Percentiles rank a stretch among this genome's conserved stretches.
These are phyloP conservation scores for Hypomesus transpacificus DNA, from an alignment of 2,113 vertebrate species.

Conservation along the genomic window DNA sequence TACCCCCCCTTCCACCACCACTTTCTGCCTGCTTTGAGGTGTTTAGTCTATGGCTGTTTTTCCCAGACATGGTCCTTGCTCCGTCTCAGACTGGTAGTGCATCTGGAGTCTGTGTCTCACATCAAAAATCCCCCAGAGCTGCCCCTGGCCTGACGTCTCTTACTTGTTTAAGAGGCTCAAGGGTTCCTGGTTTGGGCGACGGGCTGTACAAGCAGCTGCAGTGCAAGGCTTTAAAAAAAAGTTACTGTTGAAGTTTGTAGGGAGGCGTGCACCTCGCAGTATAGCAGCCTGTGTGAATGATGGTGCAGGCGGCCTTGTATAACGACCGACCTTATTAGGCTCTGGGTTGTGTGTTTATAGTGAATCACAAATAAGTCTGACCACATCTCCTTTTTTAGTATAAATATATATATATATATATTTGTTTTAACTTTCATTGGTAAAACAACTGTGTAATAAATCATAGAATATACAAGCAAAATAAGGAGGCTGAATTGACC, in stretches of 20 bases:
- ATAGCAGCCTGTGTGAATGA: no score
- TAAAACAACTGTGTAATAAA: no score
- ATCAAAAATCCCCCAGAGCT: conserved; percentile 32
- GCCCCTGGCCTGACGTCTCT: conserved; percentile 12
- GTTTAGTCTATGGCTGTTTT: conserved; percentile 74
- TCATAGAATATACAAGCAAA: no score
- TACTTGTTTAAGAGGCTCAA: conserved; percentile 49
- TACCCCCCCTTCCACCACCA: conserved; percentile 12
- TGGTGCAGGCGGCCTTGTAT: no score
- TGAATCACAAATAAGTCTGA: no score
- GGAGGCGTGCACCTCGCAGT: no score
- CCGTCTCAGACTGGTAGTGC: conserved; percentile 43
- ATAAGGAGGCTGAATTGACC: no score
- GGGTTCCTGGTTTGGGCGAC: conserved; percentile 36
- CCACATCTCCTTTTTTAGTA: no score
- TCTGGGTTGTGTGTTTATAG: no score
- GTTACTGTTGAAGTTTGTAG: background rate
- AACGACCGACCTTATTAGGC: no score
- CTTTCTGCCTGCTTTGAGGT: conserved; percentile 55
- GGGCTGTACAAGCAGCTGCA: conserved; percentile 12
- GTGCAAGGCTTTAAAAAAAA: background rate
- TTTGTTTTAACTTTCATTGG: no score
- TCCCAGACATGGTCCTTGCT: conserved; percentile 54
- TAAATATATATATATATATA: no score
- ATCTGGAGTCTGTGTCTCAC: conserved; percentile 41